phyloP scores from a whole-genome alignment of 2,113 vertebrate genomes.

The Colossoma macropomum region DNA sequence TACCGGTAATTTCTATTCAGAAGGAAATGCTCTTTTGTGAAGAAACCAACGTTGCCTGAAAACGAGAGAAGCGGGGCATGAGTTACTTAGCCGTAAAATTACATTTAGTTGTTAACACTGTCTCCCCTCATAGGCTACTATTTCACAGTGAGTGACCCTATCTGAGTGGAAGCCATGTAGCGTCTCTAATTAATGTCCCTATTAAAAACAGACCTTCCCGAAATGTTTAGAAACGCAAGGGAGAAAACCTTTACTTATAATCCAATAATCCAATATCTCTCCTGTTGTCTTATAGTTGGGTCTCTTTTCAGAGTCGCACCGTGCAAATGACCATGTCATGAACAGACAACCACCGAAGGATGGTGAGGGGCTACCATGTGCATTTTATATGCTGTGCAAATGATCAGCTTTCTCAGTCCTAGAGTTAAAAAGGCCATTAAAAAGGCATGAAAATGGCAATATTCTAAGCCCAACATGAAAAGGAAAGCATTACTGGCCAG shows the following conservation, averaged over 20 bases:
- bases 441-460: conserved; percentile 74
- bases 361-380: neutral
- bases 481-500: conserved; percentile 72
- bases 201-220: conserved; percentile 38
- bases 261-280: too few species aligned
- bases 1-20: conserved; percentile 78
- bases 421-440: conserved; percentile 67
- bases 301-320: neutral
- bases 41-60: conserved; percentile 60
- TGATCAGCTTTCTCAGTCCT: conserved; percentile 66
- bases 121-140: conserved; percentile 55
- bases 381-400: conserved; percentile 61
- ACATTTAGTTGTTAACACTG: conserved; percentile 57
- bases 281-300: neutral
- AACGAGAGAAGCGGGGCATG: conserved; percentile 48
- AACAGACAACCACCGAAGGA: neutral
- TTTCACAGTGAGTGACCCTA: conserved; percentile 54
- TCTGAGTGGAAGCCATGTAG: conserved; percentile 44
- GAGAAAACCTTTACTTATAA: neutral
- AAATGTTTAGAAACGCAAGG: conserved; percentile 13
- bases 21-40: conserved; percentile 70
- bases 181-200: conserved; percentile 50
- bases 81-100: conserved; percentile 63
- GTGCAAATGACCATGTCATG: neutral
- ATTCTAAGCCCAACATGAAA: conserved; percentile 71